Evolutionary conservation across 2,113 vertebrate species (phyloP), one percentile per base, ranked within the genome.

Genomic region (Cottus gobio): DNA sequence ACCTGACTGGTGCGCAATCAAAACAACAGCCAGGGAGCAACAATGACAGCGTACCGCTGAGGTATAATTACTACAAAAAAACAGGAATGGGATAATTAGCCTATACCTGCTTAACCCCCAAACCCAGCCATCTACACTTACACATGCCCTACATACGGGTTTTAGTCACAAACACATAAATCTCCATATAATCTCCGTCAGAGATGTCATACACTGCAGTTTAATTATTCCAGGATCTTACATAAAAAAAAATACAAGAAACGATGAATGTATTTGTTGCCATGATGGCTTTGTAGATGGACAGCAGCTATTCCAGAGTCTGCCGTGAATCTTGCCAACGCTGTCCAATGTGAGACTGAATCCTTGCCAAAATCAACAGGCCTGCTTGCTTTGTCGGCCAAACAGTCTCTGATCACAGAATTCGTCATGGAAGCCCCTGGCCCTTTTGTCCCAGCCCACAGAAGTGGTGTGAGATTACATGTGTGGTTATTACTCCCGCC

Each of bases 31-130:
- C 76, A 87, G 58, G 48, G 68, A 87, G 84, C 81, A 84, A 91
- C 87, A 84, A 88, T 83, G 56, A 62, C 26, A 78, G 75, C 60
- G 67, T 63, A 82, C 37, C 77, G 58, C 87, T 87, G 87, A 79
- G 79, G 82, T 93, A 75, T 94, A 92, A 94, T 93, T 93, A 94
- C 88, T 69, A 85, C 86, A 56, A 85, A 87, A 70, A 57, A 56
- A 42, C 54, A 68, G 84, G 85, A 87, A 84, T 68, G 71, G 80
- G 76, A 91, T 93, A 80, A 91, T 92, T 87, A 85, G 54, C 61
- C 26, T 56, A 68, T 71, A 76, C 63, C 64, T 80, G 52, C 50
- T 54, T 64, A 62, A 50, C 67, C 26, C 74, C 75, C 62, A 56
- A 46, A 83, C 20, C 56, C 31, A 46, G 30, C 36, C 34, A 56